Evolutionary conservation across 2,113 vertebrate species (phyloP), one percentile per base, ranked within the genome.

Genomic region (Tragelaphus imberbis): DNA sequence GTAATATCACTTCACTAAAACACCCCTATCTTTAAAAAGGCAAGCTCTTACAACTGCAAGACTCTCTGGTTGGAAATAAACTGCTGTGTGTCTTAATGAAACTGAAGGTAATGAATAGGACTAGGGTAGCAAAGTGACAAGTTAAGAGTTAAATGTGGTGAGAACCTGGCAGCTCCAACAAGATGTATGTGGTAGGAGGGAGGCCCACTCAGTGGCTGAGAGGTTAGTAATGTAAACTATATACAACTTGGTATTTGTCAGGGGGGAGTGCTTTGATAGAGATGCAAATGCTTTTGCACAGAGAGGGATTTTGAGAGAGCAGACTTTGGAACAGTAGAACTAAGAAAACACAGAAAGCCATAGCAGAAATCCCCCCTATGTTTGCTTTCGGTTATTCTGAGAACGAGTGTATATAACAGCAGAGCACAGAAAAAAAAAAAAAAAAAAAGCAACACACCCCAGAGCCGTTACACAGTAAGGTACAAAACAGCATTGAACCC

Each of bases 141-240:
- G 91, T 93, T 92, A 98, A 97, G 97, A 97, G 96, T 89, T 97
- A 98, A 98, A 97, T 97, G 98, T 97, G 97, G 96, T 96, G 96
- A 98, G 97, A 98, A 97, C 86, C 97, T 96, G 97, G 96, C 94
- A 88, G 86, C 91, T 84, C 92, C 93, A 95, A 92, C 90, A 71
- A 96, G 97, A 97, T 97, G 94, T 97, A 97, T 98, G 97, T 2
- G 97, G 97, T 98, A 97, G 95, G 91, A 98, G 84, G 91, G 97
- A 97, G 98, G 97, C 97, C 97, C 95, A 94, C 85, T 95, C 96
- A 97, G 96, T 96, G 97, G 94, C 94, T 92, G 97, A 98, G 97
- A 98, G 97, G 97, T 98, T 97, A 98, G 97, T 98, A 98, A 98
- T 98, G 97, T 98, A 98, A 97, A 98, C 97, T 97, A 97, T 98